Evolutionary conservation across 2,113 vertebrate genomes (phyloP).

Genomic region (Vulpes vulpes): DNA sequence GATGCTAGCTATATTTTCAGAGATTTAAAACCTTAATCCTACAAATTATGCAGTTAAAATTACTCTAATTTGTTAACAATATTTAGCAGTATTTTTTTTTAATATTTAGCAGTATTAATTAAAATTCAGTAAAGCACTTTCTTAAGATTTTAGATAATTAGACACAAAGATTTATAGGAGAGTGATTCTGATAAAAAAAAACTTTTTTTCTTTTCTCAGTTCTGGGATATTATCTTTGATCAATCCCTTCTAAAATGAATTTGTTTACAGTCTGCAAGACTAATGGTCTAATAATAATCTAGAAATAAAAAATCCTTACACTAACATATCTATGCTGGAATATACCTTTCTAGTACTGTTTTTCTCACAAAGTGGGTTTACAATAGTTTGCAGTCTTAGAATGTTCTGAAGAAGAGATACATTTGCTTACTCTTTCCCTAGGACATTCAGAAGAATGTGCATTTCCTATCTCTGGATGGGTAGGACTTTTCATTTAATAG

Average conservation of each 20-base stretch:
- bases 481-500: conserved; percentile 53
- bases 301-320: conserved; percentile 5
- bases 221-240: conserved; percentile 16
- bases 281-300: neutral
- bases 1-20: neutral
- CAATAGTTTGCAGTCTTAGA: neutral
- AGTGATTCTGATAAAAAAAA: conserved; percentile 4
- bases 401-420: neutral
- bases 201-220: conserved; percentile 9
- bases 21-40: conserved; percentile 53
- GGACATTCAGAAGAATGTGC: neutral
- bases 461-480: neutral
- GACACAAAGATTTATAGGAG: conserved; percentile 15
- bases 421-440: neutral
- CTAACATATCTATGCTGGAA: neutral
- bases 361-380: conserved; percentile 35
- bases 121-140: conserved; percentile 46
- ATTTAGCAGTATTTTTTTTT: neutral
- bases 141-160: conserved; percentile 3
- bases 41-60: conserved; percentile 36
- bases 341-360: neutral
- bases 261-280: conserved; percentile 32
- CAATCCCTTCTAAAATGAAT: conserved; percentile 26
- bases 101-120: conserved; percentile 36
- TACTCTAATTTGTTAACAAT: neutral